phyloP scores from a whole-genome alignment of 2,888 invertebrate genomes.

The Sabellastarte sp. region DNA sequence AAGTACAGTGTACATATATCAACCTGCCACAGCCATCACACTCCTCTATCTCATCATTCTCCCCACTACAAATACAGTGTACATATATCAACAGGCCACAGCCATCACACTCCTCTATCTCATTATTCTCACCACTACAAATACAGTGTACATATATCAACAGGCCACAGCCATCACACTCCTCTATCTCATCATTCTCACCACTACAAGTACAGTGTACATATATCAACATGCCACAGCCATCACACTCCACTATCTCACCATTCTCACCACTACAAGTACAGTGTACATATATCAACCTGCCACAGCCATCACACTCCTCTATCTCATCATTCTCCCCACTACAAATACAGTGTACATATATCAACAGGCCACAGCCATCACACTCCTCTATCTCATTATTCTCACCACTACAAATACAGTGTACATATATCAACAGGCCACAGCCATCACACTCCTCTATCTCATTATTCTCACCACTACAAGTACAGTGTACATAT shows the following conservation, averaged over 20 bases:
- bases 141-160: neutral
- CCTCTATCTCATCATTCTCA: too few relatives aligned
- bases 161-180: too few relatives aligned
- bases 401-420: constrained; percentile 21
- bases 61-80: constrained; percentile 66
- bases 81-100: constrained; percentile 96
- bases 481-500: constrained; percentile 72
- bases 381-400: constrained; percentile 23
- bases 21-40: constrained; percentile 3
- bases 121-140: constrained; percentile 86
- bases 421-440: constrained; percentile 12
- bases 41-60: constrained; percentile 68
- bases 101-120: constrained; percentile 95
- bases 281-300: constrained; percentile 87
- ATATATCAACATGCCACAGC: constrained; percentile 93
- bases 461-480: too few relatives aligned
- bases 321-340: constrained; percentile 94
- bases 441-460: too few relatives aligned
- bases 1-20: neutral
- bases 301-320: constrained; percentile 94
- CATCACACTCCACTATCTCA: constrained; percentile 96
- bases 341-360: constrained; percentile 63
- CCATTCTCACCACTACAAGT: constrained; percentile 64
- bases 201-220: constrained; percentile 66
- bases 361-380: neutral